Percentiles rank a stretch among this genome's conserved stretches.
phyloP scores from a whole-genome alignment of 2,113 vertebrate genomes.

The Oophaga pumilio region DNA sequence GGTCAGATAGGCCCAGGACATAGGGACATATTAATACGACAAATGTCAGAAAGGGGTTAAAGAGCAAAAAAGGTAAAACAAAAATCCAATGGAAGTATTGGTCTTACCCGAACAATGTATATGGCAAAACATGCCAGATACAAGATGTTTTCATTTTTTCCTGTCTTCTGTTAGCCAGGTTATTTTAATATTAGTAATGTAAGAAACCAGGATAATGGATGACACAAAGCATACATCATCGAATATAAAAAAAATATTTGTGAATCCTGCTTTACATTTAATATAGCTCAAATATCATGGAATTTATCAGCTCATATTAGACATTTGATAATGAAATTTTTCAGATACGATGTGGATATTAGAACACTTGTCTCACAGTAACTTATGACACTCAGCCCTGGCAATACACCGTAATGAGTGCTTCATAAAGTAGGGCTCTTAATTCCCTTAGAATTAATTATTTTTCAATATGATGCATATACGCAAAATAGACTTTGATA shows the following conservation, averaged over 20 bases:
- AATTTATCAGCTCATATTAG: neutral
- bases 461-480: slow-evolving; percentile 4
- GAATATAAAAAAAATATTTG: neutral
- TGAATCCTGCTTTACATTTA: neutral
- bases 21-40: too few species aligned
- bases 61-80: too few species aligned
- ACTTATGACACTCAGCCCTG: neutral
- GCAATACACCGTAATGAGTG: neutral
- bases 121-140: too few species aligned
- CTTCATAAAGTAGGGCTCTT: neutral
- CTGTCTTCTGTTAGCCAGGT: too few species aligned
- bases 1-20: too few species aligned
- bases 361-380: neutral
- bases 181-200: neutral
- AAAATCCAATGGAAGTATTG: too few species aligned
- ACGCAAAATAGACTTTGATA: neutral
- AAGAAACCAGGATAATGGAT: neutral
- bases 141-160: too few species aligned
- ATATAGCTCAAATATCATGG: neutral
- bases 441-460: slow-evolving; percentile 4
- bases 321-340: too few species aligned
- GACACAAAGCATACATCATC: neutral
- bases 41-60: too few species aligned
- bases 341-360: neutral
- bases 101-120: too few species aligned